These are phyloP conservation scores for Lathamus discolor DNA, from an alignment of 2,113 vertebrate genomes.

Conservation along the genomic window DNA sequence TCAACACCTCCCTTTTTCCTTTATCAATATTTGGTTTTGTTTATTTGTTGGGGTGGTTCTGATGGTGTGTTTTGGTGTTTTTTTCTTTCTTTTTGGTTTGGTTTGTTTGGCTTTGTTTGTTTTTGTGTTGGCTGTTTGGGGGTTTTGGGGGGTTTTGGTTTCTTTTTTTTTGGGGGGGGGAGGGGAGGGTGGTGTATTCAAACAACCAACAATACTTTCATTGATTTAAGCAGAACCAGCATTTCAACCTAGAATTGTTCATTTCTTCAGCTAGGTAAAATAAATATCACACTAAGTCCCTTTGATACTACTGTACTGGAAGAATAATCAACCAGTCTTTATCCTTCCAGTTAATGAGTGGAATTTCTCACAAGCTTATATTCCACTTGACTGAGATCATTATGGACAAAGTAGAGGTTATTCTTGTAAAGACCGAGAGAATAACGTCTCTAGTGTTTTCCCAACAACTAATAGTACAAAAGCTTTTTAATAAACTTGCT, in stretches of 20 bases:
- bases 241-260: background rate
- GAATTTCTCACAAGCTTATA: background rate
- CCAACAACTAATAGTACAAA: background rate
- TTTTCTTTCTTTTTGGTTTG: background rate
- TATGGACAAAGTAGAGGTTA: background rate
- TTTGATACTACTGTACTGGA: background rate
- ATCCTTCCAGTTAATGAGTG: background rate
- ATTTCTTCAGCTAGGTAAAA: background rate
- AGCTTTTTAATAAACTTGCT: conserved; percentile 15
- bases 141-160: fast-evolving
- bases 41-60: background rate
- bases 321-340: background rate
- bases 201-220: background rate
- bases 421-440: background rate
- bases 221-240: background rate
- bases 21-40: background rate
- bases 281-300: background rate
- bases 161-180: too few relatives aligned
- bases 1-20: background rate
- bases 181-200: fast-evolving
- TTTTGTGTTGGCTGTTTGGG: background rate
- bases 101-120: background rate
- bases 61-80: background rate
- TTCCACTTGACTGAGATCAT: background rate
- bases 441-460: background rate